Evolutionary conservation across 2,888 invertebrate species (phyloP).

Genomic region (Oxycera nigricornis): DNA sequence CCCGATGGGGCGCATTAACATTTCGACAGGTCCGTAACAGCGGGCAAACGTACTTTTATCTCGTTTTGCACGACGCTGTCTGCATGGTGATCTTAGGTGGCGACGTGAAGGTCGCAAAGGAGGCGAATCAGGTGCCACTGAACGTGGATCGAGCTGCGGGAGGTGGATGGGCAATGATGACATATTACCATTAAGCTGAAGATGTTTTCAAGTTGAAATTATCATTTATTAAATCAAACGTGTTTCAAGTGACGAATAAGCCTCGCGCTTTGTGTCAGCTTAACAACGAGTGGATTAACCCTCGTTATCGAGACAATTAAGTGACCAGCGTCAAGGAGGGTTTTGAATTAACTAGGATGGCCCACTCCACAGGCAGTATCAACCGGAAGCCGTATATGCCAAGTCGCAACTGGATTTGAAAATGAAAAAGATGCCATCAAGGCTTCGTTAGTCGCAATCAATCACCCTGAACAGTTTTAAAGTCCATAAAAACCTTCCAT

Average conservation of each 20-base stretch:
- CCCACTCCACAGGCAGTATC: too few species aligned
- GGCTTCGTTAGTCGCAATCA: too few species aligned
- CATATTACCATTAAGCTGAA: not conserved
- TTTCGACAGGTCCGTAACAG: not conserved
- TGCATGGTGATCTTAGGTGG: not conserved
- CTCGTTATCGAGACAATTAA: too few species aligned
- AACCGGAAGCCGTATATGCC: too few species aligned
- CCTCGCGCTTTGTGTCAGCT: not conserved
- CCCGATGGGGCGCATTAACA: not conserved
- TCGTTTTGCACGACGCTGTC: not conserved
- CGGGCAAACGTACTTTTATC: not conserved
- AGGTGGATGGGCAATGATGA: not conserved
- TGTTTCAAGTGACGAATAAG: slow-evolving; percentile 1
- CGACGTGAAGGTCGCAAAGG: not conserved
- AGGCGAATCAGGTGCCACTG: slow-evolving; percentile 1
- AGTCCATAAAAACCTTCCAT: too few species aligned
- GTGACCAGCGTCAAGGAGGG: too few species aligned
- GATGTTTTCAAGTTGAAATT: not conserved
- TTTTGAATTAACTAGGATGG: too few species aligned
- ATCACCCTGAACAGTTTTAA: too few species aligned
- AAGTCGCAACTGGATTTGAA: too few species aligned
- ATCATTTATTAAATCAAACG: slow-evolving; percentile 8
- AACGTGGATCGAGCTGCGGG: not conserved
- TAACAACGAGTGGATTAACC: not conserved
- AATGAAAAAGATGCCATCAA: too few species aligned